A percentile compares a stretch with the other conserved stretches of the same genome.
These are phyloP conservation scores for Pimephales promelas DNA, from an alignment of 2,113 vertebrate genomes.

Conservation along the genomic window DNA sequence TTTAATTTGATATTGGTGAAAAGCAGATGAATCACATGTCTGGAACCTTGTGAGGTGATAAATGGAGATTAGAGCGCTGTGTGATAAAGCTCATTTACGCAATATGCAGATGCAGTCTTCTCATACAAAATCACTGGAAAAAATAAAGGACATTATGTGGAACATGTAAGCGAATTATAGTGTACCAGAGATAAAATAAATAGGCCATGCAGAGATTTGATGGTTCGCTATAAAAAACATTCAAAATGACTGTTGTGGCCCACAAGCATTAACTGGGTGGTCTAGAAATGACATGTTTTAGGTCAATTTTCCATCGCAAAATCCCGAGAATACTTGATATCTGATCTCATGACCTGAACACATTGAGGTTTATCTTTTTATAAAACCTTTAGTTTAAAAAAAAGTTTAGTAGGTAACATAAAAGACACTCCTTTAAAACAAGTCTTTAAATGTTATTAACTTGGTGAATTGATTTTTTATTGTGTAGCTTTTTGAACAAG, in stretches of 20 bases:
- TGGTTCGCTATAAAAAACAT: background rate
- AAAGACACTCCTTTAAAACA: too few species aligned
- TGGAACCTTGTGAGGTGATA: constrained; percentile 36
- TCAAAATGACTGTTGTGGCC: background rate
- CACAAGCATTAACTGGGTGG: background rate
- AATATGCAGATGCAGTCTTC: constrained; percentile 34
- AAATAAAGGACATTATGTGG: constrained; percentile 12
- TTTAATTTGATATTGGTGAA: constrained; percentile 23
- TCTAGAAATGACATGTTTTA: background rate
- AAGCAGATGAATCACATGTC: constrained; percentile 37
- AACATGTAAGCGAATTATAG: constrained; percentile 17
- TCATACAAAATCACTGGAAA: background rate
- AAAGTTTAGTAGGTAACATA: too few species aligned
- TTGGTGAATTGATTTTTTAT: too few species aligned
- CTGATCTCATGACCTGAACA: background rate
- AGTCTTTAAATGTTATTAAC: too few species aligned
- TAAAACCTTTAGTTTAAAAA: too few species aligned
- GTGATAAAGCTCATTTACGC: constrained; percentile 40
- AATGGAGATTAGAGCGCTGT: constrained; percentile 14
- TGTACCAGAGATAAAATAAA: constrained; percentile 25
- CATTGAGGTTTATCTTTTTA: too few species aligned
- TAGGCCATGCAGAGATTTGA: constrained; percentile 6
- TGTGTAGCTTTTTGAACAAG: too few species aligned
- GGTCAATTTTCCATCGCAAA: background rate
- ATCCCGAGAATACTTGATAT: too few species aligned